Evolutionary conservation across 2,113 vertebrate genomes (phyloP), one percentile per base, ranked within the genome.

Genomic region (Myxocyprinus asiaticus): DNA sequence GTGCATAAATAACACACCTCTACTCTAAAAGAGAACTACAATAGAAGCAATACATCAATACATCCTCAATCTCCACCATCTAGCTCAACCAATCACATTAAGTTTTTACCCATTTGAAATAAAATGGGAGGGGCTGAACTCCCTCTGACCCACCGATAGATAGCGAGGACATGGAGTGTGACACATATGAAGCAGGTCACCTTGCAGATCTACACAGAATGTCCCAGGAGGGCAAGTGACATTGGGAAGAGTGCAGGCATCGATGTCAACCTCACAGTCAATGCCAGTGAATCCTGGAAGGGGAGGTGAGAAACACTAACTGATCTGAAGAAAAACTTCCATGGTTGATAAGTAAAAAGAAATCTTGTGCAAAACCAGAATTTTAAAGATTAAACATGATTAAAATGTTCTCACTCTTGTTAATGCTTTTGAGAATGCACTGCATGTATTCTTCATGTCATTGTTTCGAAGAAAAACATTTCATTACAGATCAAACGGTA

Each of bases 191-290:
- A 88, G 81, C 82, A 91, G 80, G 70, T 84, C 88, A 64, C 86
- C 71, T 45, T 91, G 85, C 62, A 89, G 88, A 85, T 94, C 92
- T 83, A 93, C 0, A 86, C 90, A 94, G 61, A 84, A 12, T 8
- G 86, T 80, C 69, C 80, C 80, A 56, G 82, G 66, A 55, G 85
- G 90, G 77, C 91, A 95, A 5, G 83, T 90, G 83, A 47, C 67
- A 67, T 88, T 87, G 62, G 90, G 82, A 65, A 93, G 83, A 11
- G 84, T 48, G 69, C 92, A 94, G 47, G 85, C 83, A 9, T 94
- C 89, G 33, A 92, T 69, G 85, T 92, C 87, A 64, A 90, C 74
- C 88, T 95, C 88, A 83, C 91, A 95, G 62, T 92, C 92, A 81
- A 85, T 81, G 79, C 92, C 93, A 80, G 87, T 85, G 85, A 92